Base-by-base conservation (phyloP, 2,113 vertebrate genomes). In the Peromyscus leucopus region DNA sequence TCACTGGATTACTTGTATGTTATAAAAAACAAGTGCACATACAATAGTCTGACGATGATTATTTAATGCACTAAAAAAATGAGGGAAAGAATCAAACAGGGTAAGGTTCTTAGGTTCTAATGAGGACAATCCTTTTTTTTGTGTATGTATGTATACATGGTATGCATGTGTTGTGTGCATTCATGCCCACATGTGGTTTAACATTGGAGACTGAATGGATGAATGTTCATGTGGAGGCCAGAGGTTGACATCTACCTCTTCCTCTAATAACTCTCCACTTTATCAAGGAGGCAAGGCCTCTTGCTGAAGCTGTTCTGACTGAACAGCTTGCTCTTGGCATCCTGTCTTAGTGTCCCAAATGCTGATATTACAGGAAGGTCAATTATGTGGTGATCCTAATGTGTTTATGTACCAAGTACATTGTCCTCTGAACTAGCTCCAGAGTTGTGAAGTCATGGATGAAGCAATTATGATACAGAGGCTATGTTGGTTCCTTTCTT, bases 41-140 rank as follows among this genome's bases (percentile, higher is more conserved):
- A 71, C 61, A 88, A 8, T n/a, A 71, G 0, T 21, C 36, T 72
- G 51, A 59, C 11, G 71, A 2, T 51, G 65, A 61, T 79, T 75
- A 31, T 92, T 94, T 95, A 87, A 42, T 88, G 16, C 8, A 63
- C 46, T 61, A n/a, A 51, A 87, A 92, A 51, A 24, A 84, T 16
- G 12, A 90, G 9, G 3, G 24, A 12, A 89, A 94, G 6, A 82
- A 36, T 91, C 65, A 84, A 80, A 9, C 19, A 61, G 33, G 7
- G 74, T 11, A 80, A 75, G 9, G 22, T 33, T 57, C 0, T 59
- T 75, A 69, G 7, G 21, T 42, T 57, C 0, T 67, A 84, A 90
- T 57, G 51, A 85, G 65, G 22, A 93, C 9, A 5, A 15, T 67
- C 8, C 10, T 61, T 59, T 33, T 59, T 33, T 82, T 33, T 7